Evolutionary conservation across 64 coral and sea anemone genomes (phyloP).

Genomic region (Actinia tenebrosa): DNA sequence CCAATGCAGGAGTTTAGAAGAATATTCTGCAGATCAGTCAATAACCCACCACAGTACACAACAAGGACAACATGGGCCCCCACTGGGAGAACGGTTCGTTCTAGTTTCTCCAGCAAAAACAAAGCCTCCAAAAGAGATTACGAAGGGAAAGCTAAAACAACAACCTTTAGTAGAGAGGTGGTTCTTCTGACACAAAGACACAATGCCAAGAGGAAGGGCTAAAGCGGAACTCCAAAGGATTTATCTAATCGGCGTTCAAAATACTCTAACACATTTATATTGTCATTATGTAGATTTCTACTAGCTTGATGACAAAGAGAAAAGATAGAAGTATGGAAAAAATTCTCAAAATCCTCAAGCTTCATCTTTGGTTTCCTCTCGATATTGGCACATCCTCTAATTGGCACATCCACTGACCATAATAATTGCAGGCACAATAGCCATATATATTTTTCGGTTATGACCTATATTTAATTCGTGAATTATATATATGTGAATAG

Average conservation of each 20-base stretch:
- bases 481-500: not conserved
- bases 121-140: not conserved
- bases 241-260: slow-evolving; percentile 18
- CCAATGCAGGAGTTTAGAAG: too few species aligned
- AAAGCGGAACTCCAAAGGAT: not conserved
- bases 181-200: too few species aligned
- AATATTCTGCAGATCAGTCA: too few species aligned
- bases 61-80: too few species aligned
- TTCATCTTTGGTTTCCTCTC: not conserved
- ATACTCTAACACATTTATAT: slow-evolving; percentile 16
- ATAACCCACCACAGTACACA: too few species aligned
- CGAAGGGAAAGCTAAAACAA: not conserved
- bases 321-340: slow-evolving; percentile 9
- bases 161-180: too few species aligned
- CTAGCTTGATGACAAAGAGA: slow-evolving; percentile 15
- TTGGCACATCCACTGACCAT: not conserved
- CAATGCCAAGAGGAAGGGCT: not conserved
- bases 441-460: slow-evolving; percentile 1
- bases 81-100: not conserved
- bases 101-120: not conserved
- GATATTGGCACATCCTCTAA: not conserved
- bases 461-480: slow-evolving; percentile 1
- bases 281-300: slow-evolving; percentile 11
- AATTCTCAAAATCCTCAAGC: slow-evolving; percentile 9
- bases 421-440: slow-evolving; percentile 1